These are phyloP conservation scores for Notodonta ziczac DNA, from an alignment of 2,888 invertebrate genomes.

Conservation along the genomic window DNA sequence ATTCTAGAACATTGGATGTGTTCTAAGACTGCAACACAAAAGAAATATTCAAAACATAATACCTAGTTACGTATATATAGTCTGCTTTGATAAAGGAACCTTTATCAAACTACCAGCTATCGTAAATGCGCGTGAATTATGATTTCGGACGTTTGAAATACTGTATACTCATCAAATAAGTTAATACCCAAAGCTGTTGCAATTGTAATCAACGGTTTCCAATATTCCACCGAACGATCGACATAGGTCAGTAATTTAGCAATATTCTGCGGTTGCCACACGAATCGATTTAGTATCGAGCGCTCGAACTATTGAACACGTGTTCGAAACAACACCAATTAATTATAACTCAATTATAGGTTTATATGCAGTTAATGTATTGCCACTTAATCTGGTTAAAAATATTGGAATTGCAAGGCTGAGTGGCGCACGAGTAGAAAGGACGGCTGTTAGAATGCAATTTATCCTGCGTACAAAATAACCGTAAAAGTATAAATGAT, in stretches of 20 bases:
- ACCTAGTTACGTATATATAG: too few species aligned
- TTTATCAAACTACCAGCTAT: too few species aligned
- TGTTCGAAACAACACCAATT: conserved; percentile 29
- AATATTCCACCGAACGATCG: conserved; percentile 10
- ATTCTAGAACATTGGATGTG: too few species aligned
- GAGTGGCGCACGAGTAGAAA: conserved; percentile 6
- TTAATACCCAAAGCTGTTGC: too few species aligned
- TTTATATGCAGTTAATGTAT: conserved; percentile 20
- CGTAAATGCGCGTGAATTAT: too few species aligned
- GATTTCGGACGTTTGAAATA: too few species aligned
- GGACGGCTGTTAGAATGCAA: background rate
- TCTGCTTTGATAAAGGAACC: too few species aligned
- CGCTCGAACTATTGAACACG: conserved; percentile 28
- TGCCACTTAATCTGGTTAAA: conserved; percentile 19
- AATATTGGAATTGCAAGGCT: conserved; percentile 22
- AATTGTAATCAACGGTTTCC: too few species aligned
- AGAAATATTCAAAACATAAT: too few species aligned
- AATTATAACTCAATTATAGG: conserved; percentile 26
- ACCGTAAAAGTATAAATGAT: background rate
- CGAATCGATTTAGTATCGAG: conserved; percentile 46
- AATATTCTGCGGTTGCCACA: conserved; percentile 30
- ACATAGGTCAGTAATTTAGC: conserved; percentile 31
- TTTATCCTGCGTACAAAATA: background rate
- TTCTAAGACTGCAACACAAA: too few species aligned
- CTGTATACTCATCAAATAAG: too few species aligned